Evolutionary conservation across 2,888 invertebrate species (phyloP), one percentile per base, ranked within the genome.

Genomic region (Nysson spinosus): DNA sequence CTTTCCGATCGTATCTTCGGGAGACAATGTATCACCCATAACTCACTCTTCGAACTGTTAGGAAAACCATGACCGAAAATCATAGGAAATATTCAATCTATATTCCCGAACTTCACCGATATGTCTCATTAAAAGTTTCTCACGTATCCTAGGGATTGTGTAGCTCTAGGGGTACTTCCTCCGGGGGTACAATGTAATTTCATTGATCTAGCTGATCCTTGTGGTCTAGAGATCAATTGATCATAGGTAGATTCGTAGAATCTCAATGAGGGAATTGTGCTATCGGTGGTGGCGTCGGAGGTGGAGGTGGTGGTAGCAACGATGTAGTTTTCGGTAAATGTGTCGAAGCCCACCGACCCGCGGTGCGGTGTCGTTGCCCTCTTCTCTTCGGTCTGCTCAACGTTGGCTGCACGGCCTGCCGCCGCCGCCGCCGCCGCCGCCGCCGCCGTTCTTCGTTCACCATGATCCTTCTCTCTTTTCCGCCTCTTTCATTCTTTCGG

Each of bases 361-460:
- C 54, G 63, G 62, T 55, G 52, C 78, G 77, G 79, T 84, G 86
- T 86, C 86, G 85, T 86, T 86, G 86, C 84, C 86, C 86, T 85
- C 81, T 81, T 79, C 81, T 82, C 81, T 77, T 81, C 77, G 70
- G 69, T 68, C 74, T 68, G 72, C 66, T 62, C 74, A 49, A 49
- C 50, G 54, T 40, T 51, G 55, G 56, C 54, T 68, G 64, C 58
- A 67, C 62, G 55, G 57, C 55, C 47, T 49, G 55, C 54, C 60
- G 58, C 69, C 75, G 68, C 58, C 65, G 65, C 62, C 69, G 67
- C 39, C 57, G 65, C 52, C 69, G 35, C 34, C 65, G 62, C 50
- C 61, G 49, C 62, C 65, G 58, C 55, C 34, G 60, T 52, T 64
- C 74, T 73, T 72, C 74, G 68, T 75, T 72, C 69, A 67, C 63